Conservation (phyloP, 2,797 vertebrate species). For the Argentina silus region DNA sequence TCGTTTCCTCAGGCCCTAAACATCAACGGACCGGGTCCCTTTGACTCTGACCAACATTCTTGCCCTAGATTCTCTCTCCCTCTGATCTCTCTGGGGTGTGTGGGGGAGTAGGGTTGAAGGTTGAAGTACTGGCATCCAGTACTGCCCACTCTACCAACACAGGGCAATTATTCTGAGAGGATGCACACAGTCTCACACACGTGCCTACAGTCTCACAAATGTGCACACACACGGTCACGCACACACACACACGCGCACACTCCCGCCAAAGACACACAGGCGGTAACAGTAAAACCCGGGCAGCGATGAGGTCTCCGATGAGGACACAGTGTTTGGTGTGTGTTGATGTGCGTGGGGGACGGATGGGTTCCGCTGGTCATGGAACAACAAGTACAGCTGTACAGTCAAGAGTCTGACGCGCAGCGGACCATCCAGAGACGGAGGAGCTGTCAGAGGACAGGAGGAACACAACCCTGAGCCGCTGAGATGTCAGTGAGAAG, state of each 20-base stretch:
- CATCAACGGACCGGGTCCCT: not conserved
- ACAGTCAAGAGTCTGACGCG: conserved; percentile 35
- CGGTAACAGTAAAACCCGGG: not conserved
- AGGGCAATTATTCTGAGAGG: not conserved
- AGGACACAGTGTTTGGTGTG: conserved; percentile 24
- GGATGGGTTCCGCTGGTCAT: conserved; percentile 56
- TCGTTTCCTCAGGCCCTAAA: not conserved
- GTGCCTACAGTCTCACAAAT: not conserved
- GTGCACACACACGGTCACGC: not conserved
- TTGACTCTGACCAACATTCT: not conserved
- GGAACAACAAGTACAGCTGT: conserved; percentile 50
- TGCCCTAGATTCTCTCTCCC: not conserved
- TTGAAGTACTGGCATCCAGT: not conserved
- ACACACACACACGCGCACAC: not conserved
- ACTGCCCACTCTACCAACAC: conserved; percentile 3
- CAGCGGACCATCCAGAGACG: too few species aligned
- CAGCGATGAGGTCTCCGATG: not conserved
- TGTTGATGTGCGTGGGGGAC: conserved; percentile 1
- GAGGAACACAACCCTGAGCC: conserved; percentile 15
- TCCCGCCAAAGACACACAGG: too few species aligned
- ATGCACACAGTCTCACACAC: not conserved
- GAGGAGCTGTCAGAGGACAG: conserved; percentile 34
- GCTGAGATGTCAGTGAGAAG: conserved; percentile 52
- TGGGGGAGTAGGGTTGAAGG: not conserved
- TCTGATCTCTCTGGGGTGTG: not conserved